Evolutionary conservation across 2,113 vertebrate genomes (phyloP).

Genomic region (Otus sunia): DNA sequence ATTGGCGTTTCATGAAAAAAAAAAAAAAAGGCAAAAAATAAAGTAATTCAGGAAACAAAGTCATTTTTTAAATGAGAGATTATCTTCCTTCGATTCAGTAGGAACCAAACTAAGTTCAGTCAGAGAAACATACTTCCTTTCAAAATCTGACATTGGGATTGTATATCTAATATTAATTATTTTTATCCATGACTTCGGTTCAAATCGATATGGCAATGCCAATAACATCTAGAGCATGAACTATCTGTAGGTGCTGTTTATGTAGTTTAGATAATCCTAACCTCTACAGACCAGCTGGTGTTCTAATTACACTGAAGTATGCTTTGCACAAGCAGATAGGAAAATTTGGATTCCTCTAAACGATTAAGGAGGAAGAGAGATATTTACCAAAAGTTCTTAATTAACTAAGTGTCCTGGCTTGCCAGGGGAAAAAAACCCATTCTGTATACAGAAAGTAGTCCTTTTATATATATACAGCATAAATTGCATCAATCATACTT

Average conservation of each 20-base stretch:
- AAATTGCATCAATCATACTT: background rate
- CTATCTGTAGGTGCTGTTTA: background rate
- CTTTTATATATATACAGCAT: background rate
- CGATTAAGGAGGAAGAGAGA: background rate
- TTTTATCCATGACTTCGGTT: slow-evolving; percentile 14
- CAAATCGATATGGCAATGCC: background rate
- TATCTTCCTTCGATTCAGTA: background rate
- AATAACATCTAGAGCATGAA: background rate
- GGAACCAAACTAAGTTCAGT: background rate
- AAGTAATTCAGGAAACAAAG: background rate
- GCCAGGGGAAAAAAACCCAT: background rate
- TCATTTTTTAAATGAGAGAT: background rate
- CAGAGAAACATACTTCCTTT: background rate
- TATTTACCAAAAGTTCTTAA: background rate
- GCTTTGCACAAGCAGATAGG: background rate
- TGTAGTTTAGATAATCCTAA: background rate
- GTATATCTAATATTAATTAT: background rate
- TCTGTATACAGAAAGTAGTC: background rate
- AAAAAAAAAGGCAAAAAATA: background rate
- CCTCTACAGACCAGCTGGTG: background rate
- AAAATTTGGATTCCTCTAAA: background rate
- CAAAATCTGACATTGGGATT: background rate
- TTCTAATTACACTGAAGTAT: background rate
- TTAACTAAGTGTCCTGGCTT: background rate
- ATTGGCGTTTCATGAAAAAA: background rate